Conservation (phyloP, 2,888 invertebrate genomes). For the Drosophila algonquin region DNA sequence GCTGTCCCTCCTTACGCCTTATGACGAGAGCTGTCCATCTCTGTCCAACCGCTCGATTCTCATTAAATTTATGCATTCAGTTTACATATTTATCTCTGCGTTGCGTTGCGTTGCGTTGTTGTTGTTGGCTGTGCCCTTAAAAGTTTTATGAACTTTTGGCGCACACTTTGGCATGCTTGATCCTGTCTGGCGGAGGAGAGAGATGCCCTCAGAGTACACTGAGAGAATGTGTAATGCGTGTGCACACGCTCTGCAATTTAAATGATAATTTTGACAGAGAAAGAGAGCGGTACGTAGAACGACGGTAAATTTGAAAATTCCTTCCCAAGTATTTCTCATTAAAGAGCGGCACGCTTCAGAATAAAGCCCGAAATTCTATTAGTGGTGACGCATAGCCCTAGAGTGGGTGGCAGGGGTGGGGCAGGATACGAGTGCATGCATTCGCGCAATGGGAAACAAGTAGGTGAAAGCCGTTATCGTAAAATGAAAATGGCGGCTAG, state of each 20-base stretch:
- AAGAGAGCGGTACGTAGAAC: slow-evolving; percentile 24
- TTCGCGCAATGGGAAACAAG: slow-evolving; percentile 57
- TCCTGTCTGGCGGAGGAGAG: background rate
- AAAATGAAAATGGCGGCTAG: slow-evolving; percentile 79
- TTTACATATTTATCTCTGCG: slow-evolving; percentile 27
- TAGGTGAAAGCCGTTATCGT: slow-evolving; percentile 80
- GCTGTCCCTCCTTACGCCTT: background rate
- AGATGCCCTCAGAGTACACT: slow-evolving; percentile 25
- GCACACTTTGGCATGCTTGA: slow-evolving; percentile 46
- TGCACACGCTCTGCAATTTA: slow-evolving; percentile 54
- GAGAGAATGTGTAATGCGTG: slow-evolving; percentile 47
- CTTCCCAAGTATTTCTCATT: background rate
- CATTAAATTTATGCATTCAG: slow-evolving; percentile 53
- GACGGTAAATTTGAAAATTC: slow-evolving; percentile 32
- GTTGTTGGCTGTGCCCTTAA: slow-evolving; percentile 16
- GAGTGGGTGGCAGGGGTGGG: background rate
- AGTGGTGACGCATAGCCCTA: slow-evolving; percentile 9
- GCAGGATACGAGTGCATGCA: slow-evolving; percentile 37
- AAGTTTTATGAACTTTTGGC: slow-evolving; percentile 50
- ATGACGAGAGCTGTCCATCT: slow-evolving; percentile 1
- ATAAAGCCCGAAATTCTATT: slow-evolving; percentile 1
- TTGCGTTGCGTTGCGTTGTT: background rate
- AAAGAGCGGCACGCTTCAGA: slow-evolving; percentile 1
- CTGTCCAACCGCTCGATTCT: slow-evolving; percentile 35
- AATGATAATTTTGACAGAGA: slow-evolving; percentile 43